Percentiles rank a stretch among this genome's conserved stretches.
Evolutionary conservation across 1,140 invertebrate genomes (phyloP).

Genomic region (Mya arenaria): DNA sequence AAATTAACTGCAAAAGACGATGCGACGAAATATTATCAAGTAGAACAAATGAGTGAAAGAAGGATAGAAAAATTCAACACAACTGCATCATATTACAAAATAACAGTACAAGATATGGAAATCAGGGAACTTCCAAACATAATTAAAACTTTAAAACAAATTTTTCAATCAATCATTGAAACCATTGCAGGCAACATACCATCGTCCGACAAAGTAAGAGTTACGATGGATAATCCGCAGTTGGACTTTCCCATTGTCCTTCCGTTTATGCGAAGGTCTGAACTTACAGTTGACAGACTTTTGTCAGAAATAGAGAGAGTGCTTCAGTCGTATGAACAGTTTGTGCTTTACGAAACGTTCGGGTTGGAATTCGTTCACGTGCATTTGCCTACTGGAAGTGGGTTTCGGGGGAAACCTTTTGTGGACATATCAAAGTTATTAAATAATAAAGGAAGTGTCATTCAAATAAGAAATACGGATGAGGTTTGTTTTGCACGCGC

Average conservation of each 20-base stretch:
- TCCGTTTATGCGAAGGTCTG: slow-evolving; percentile 3
- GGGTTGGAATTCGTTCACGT: background rate
- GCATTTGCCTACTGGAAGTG: slow-evolving; percentile 33
- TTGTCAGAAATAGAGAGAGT: slow-evolving; percentile 12
- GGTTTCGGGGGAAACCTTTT: background rate
- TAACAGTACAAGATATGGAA: slow-evolving; percentile 43
- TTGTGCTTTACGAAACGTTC: slow-evolving; percentile 8
- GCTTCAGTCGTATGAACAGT: slow-evolving; percentile 17
- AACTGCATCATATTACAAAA: slow-evolving; percentile 41
- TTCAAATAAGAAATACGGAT: slow-evolving; percentile 44
- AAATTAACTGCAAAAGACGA: background rate
- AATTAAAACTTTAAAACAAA: background rate
- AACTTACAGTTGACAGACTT: background rate
- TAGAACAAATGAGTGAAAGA: background rate
- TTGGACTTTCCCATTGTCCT: slow-evolving; percentile 14
- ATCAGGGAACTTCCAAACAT: slow-evolving; percentile 21
- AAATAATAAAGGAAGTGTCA: slow-evolving; percentile 39
- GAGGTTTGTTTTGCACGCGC: slow-evolving; percentile 45
- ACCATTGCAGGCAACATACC: background rate
- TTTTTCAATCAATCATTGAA: background rate
- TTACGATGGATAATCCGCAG: background rate
- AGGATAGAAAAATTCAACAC: slow-evolving; percentile 49
- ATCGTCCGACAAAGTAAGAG: background rate
- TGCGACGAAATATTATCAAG: background rate
- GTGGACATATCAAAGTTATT: slow-evolving; percentile 31